These are phyloP conservation scores for Trididemnum clinides DNA, from an alignment of 23 tunicate species.

Conservation along the genomic window DNA sequence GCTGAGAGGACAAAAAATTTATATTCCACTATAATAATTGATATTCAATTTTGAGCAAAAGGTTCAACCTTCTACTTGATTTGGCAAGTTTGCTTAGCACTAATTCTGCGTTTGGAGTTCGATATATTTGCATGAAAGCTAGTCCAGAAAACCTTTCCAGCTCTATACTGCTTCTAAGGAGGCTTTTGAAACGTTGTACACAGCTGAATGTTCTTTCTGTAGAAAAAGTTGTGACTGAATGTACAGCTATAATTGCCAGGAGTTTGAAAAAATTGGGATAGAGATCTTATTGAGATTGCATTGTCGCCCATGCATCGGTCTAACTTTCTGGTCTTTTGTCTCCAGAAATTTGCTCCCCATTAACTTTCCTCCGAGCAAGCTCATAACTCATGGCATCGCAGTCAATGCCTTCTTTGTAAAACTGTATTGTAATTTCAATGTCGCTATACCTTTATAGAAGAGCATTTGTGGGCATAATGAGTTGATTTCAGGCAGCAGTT, in stretches of 20 bases:
- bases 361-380: neutral
- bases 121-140: too few species aligned
- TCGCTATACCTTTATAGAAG: neutral
- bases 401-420: neutral
- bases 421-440: neutral
- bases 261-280: neutral
- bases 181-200: too few species aligned
- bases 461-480: neutral
- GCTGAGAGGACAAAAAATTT: too few species aligned
- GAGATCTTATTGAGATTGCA: neutral
- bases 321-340: neutral
- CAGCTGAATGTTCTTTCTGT: too few species aligned
- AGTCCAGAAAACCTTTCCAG: too few species aligned
- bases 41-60: too few species aligned
- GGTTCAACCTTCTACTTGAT: too few species aligned
- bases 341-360: neutral
- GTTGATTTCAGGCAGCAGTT: neutral
- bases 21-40: too few species aligned
- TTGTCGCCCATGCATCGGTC: neutral
- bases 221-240: neutral
- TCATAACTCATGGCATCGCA: neutral
- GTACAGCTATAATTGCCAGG: neutral
- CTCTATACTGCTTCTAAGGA: too few species aligned
- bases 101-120: neutral
- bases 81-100: too few species aligned